These are phyloP conservation scores for Phenganax stokvisi DNA, from an alignment of 92 coral and sea anemone genomes.

Conservation along the genomic window DNA sequence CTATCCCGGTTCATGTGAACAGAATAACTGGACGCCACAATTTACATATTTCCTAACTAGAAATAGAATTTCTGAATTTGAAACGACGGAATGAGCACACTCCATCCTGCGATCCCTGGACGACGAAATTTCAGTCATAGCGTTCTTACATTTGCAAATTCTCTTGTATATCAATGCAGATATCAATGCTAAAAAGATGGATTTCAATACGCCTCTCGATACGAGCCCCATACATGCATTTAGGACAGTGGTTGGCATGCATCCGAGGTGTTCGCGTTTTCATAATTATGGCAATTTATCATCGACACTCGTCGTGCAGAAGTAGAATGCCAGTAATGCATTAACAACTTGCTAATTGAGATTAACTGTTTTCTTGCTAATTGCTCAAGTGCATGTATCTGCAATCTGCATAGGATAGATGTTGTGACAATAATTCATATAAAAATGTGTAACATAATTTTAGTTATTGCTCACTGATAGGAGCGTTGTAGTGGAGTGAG, in stretches of 20 bases:
- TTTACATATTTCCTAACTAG: constrained; percentile 39
- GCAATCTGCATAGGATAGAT: not conserved
- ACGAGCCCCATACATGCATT: not conserved
- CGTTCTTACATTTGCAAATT: too few species aligned
- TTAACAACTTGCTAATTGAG: not conserved
- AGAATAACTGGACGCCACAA: constrained; percentile 70
- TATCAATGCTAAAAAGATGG: too few species aligned
- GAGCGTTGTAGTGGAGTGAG: too few species aligned
- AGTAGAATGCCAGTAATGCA: not conserved
- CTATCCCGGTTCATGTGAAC: constrained; percentile 92
- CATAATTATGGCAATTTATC: not conserved
- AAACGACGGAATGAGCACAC: not conserved
- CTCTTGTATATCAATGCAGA: too few species aligned
- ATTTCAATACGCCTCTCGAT: not conserved
- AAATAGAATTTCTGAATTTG: not conserved
- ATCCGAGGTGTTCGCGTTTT: not conserved
- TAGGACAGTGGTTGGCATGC: not conserved
- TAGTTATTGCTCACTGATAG: too few species aligned
- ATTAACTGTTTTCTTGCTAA: not conserved
- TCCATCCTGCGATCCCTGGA: not conserved
- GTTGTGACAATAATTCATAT: too few species aligned
- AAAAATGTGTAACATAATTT: too few species aligned
- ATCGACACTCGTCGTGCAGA: not conserved
- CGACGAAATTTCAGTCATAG: not conserved
- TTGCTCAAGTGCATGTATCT: not conserved